Evolutionary conservation across 2,888 invertebrate genomes (phyloP), one percentile per base, ranked within the genome.

Genomic region (Elysia crispata): DNA sequence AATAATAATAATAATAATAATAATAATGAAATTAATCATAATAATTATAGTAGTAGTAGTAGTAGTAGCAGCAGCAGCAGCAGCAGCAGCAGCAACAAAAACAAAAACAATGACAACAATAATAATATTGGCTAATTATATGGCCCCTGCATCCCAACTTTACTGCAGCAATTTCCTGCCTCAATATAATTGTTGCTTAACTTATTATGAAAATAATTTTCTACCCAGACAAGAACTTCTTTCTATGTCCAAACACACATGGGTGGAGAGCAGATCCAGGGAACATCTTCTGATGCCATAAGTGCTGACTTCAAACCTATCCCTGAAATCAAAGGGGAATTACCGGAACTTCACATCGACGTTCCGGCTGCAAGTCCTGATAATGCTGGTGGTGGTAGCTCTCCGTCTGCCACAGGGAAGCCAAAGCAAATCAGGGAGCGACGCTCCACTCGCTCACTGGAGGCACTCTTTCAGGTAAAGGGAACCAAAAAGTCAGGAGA

Each of bases 401-500:
- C 41, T 3, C 11, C 41, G 41, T 41, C 41, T 72, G 72, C 62
- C 18, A 73, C 79, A 18, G 49, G 57, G 62, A 81, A 77, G 62
- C 72, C 70, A 20, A 62, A 31, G 33, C 57, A 78, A 54, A 66
- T 57, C 28, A 76, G 73, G 31, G 54, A 82, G 8, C 86, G 87
- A 57, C 85, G 85, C 72, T 82, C 88, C 28, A 90, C 89, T 76
- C 83, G 87, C 25, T 90, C 90, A 0, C 82, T 91, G 77, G 91
- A 91, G 79, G 91, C 90, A 0, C 81, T 91, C n/a, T 90, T 90
- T 33, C 70, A 79, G 79, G 79, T 76, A 30, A 60, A 75, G 41
- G 41, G 57, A 23, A 23, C 23, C 1, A 20, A 28, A 23, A 31
- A 11, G 15, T 33, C 18, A 15, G 30, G 15, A 28, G 20, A 15